Percentiles rank a stretch among this genome's conserved stretches.
Conservation (phyloP, 2,888 invertebrate genomes). For the Amphipyra berbera region DNA sequence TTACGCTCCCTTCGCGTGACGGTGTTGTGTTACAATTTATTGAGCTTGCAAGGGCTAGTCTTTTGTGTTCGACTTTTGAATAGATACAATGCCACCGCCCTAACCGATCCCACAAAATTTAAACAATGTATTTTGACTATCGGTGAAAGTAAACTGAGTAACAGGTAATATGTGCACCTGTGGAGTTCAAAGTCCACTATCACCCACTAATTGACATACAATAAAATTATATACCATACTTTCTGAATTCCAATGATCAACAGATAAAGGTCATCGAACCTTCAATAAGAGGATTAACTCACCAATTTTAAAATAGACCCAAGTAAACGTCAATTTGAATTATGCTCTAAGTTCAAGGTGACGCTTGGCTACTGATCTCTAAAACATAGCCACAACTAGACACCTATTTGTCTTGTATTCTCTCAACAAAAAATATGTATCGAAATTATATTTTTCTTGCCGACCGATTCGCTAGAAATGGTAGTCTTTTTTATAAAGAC, state of each 20-base stretch:
- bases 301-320: constrained; percentile 68
- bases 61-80: constrained; percentile 75
- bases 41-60: constrained; percentile 69
- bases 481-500: constrained; percentile 62
- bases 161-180: constrained; percentile 53
- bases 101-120: constrained; percentile 75
- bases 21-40: constrained; percentile 74
- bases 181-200: constrained; percentile 22
- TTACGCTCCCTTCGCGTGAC: constrained; percentile 74
- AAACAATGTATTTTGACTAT: constrained; percentile 71
- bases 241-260: constrained; percentile 50
- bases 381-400: constrained; percentile 53
- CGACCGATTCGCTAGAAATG: constrained; percentile 53
- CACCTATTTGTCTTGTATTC: constrained; percentile 55
- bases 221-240: constrained; percentile 19
- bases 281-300: constrained; percentile 61
- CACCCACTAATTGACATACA: constrained; percentile 20
- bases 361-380: constrained; percentile 62
- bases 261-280: constrained; percentile 67
- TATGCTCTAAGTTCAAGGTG: constrained; percentile 81
- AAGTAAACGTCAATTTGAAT: constrained; percentile 72
- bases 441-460: constrained; percentile 42
- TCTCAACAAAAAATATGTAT: constrained; percentile 63
- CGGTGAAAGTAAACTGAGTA: constrained; percentile 63
- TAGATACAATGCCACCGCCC: constrained; percentile 73